Evolutionary conservation across 1,140 invertebrate genomes (phyloP).

Genomic region (Sycophila sp.): DNA sequence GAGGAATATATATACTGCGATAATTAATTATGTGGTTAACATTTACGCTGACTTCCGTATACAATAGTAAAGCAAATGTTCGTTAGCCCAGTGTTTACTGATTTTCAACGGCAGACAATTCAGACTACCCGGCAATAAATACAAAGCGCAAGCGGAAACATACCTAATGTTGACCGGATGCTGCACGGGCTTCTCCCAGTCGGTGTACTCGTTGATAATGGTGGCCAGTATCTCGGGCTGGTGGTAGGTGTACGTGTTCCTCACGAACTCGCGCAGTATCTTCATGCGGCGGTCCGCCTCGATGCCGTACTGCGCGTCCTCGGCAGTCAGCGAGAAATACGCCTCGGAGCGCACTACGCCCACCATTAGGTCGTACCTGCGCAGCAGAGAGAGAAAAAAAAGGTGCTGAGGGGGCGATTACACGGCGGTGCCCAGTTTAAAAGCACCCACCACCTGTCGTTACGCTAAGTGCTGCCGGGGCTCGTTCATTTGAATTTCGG

Average conservation of each 20-base stretch:
- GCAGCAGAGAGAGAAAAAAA: background rate
- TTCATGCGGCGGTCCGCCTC: constrained; percentile 87
- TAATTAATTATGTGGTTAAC: too few relatives aligned
- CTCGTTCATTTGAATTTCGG: too few relatives aligned
- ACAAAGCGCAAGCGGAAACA: too few relatives aligned
- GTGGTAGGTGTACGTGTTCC: constrained; percentile 92
- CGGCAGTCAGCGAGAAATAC: constrained; percentile 88
- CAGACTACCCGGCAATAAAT: too few relatives aligned
- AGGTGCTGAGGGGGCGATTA: background rate
- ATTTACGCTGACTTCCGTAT: too few relatives aligned
- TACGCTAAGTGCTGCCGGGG: too few relatives aligned
- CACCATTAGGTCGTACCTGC: constrained; percentile 90
- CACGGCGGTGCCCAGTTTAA: too few relatives aligned
- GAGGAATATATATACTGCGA: too few relatives aligned
- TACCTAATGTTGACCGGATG: constrained; percentile 90
- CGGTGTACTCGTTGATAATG: constrained; percentile 96
- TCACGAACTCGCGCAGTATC: constrained; percentile 90
- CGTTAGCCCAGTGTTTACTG: too few relatives aligned
- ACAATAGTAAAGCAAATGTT: too few relatives aligned
- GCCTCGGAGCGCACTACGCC: constrained; percentile 90
- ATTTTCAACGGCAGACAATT: too few relatives aligned
- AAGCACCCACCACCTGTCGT: too few relatives aligned
- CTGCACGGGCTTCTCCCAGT: constrained; percentile 93
- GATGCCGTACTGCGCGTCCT: constrained; percentile 92
- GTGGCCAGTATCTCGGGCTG: constrained; percentile 85